Evolutionary conservation across 1,140 invertebrate species (phyloP), one percentile per base, ranked within the genome.

Genomic region (Bemisia tabaci): DNA sequence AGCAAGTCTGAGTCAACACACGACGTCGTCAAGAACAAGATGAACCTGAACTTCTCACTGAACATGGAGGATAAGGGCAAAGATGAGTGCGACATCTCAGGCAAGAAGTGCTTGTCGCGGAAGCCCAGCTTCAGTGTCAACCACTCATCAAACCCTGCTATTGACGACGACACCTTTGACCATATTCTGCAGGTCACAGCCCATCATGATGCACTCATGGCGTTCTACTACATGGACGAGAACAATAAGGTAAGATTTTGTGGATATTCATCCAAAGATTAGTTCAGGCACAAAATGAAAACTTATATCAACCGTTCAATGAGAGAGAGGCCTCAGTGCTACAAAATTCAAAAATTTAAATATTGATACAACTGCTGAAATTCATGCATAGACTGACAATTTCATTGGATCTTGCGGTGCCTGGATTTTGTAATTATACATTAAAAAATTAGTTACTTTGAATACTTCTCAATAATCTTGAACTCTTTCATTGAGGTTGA

Each of bases 181-280:
- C 87, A 92, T 77, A 90, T 94, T 70, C 79, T 95, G 22, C 85
- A 89, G 72, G 79, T 80, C 60, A 90, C 91, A 9, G 80, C 87
- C 33, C 86, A 93, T 69, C 88, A 93, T 75, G 92, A 95, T 70
- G 87, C 91, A 5, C 77, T 94, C 1, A 89, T 94, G 81, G 87
- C 92, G 0, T 95, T 91, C 77, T 93, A 95, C 78, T 95, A 94
- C 74, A 85, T 90, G 73, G 88, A 92, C 73, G 87, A 91, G 73
- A 85, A 90, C 73, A 90, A 92, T 75, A 88, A 90, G 79, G 86
- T 86, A 71, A 33, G 66, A 33, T 39, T 26, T 39, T 48, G 33
- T 48, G 33, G 33, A 48, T 48, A 9, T 48, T 48, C 33, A 9
- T 48, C 33, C 5, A 17, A 48, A 48, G 33, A 48, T n/a, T n/a